phyloP scores from a whole-genome alignment of 1,140 invertebrate species.

The Dinothrombium tinctorium region DNA sequence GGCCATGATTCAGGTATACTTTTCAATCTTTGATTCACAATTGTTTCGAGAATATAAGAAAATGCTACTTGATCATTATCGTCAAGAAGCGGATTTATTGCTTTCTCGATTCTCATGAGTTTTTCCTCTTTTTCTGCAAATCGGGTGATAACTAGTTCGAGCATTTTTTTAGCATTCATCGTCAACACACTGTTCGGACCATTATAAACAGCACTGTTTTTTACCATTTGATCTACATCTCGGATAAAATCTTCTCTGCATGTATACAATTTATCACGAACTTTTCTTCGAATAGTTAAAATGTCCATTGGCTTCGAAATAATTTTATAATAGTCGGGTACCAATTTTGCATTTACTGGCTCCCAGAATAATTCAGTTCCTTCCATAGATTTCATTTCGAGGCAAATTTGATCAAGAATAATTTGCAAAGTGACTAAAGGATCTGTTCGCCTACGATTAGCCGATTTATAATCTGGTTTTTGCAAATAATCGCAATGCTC shows the following conservation, averaged over 20 bases:
- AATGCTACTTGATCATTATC: conserved; percentile 93
- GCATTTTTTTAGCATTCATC: conserved; percentile 57
- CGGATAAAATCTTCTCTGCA: conserved; percentile 75
- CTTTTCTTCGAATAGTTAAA: conserved; percentile 78
- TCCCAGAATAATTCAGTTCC: conserved; percentile 74
- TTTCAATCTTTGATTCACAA: conserved; percentile 65
- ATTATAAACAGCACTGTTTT: conserved; percentile 84
- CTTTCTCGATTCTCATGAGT: conserved; percentile 84
- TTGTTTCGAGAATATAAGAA: conserved; percentile 76
- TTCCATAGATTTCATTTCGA: conserved; percentile 72
- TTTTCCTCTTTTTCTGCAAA: conserved; percentile 77
- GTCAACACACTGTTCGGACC: conserved; percentile 64
- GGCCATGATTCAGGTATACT: conserved; percentile 65
- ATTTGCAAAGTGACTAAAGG: conserved; percentile 82
- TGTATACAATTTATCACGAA: conserved; percentile 75
- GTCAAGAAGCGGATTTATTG: conserved; percentile 91
- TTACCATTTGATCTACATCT: conserved; percentile 84
- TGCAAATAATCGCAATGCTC: conserved; percentile 82
- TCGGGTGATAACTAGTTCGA: conserved; percentile 56
- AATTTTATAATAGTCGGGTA: conserved; percentile 82
- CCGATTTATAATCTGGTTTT: conserved; percentile 46
- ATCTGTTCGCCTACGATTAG: conserved; percentile 81
- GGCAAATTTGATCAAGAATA: conserved; percentile 72
- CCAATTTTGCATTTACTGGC: conserved; percentile 78
- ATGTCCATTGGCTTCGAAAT: conserved; percentile 85